Evolutionary conservation across 2,888 invertebrate species (phyloP).

Genomic region (Endomychus coccineus): DNA sequence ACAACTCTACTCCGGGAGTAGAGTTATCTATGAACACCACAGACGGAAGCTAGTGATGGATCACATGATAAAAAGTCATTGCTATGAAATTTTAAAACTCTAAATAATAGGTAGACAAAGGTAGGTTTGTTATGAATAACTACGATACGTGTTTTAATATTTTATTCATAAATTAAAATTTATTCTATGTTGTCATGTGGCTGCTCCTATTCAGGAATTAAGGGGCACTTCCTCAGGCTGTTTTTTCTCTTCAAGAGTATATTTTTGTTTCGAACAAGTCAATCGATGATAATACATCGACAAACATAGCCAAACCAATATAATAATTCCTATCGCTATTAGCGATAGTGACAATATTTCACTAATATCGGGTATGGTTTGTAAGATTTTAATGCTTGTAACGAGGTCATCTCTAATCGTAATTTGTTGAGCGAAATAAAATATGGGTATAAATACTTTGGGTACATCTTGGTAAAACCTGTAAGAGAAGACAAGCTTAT

Average conservation of each 20-base stretch:
- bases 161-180: too few species aligned
- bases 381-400: slow-evolving; percentile 47
- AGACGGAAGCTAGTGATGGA: too few species aligned
- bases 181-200: too few species aligned
- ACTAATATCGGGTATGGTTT: slow-evolving; percentile 44
- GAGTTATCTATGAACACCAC: too few species aligned
- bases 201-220: slow-evolving; percentile 3
- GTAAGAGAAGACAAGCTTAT: slow-evolving; percentile 23
- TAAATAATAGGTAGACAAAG: too few species aligned
- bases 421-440: slow-evolving; percentile 69
- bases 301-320: background rate
- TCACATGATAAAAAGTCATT: too few species aligned
- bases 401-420: slow-evolving; percentile 51
- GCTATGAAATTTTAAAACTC: too few species aligned
- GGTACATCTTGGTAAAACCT: slow-evolving; percentile 62
- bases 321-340: background rate
- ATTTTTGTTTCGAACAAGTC: background rate
- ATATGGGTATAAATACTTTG: slow-evolving; percentile 60
- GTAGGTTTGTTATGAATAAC: too few species aligned
- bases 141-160: too few species aligned
- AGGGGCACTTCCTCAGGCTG: slow-evolving; percentile 2
- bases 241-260: slow-evolving; percentile 3
- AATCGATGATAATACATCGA: background rate
- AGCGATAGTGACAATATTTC: background rate
- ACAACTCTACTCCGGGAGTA: too few species aligned